These are phyloP conservation scores for Gouania willdenowi DNA, from an alignment of 2,797 vertebrate species.

Conservation along the genomic window DNA sequence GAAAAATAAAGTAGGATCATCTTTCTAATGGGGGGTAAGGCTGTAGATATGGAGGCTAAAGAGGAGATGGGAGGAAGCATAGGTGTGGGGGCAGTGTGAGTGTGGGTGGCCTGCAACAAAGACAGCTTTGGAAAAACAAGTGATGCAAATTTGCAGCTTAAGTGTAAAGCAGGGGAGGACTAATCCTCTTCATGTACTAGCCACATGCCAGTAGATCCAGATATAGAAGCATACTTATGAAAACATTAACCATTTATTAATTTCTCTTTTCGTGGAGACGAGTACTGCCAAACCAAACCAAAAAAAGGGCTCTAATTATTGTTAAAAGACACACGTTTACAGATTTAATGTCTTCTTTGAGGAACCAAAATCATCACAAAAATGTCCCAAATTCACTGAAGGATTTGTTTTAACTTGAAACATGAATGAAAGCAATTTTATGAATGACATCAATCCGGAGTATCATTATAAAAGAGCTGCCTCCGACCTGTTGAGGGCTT, in stretches of 20 bases:
- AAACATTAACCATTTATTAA: too few species aligned
- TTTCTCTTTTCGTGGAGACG: too few species aligned
- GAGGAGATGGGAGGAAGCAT: conserved; percentile 57
- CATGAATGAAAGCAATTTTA: too few species aligned
- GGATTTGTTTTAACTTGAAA: too few species aligned
- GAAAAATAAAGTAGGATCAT: conserved; percentile 29
- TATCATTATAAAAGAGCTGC: conserved; percentile 4
- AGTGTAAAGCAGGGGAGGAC: conserved; percentile 26
- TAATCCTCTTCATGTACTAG: conserved; percentile 12
- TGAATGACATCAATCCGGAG: too few species aligned
- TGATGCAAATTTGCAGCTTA: conserved; percentile 53
- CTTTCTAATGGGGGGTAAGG: conserved; percentile 36
- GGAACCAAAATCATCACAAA: too few species aligned
- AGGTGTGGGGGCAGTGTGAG: conserved; percentile 56
- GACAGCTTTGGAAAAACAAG: conserved; percentile 50
- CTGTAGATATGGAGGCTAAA: conserved; percentile 41
- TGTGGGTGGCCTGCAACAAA: conserved; percentile 55
- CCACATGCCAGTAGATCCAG: conserved; percentile 32
- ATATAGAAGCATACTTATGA: conserved; percentile 30
- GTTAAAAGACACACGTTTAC: too few species aligned
- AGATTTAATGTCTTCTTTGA: too few species aligned
- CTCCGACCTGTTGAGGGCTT: conserved; percentile 74
- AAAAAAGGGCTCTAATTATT: too few species aligned
- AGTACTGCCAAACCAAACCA: too few species aligned
- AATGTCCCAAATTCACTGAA: too few species aligned